Base-by-base conservation (phyloP, 1,140 invertebrate genomes). In the Agrypnia vestita region DNA sequence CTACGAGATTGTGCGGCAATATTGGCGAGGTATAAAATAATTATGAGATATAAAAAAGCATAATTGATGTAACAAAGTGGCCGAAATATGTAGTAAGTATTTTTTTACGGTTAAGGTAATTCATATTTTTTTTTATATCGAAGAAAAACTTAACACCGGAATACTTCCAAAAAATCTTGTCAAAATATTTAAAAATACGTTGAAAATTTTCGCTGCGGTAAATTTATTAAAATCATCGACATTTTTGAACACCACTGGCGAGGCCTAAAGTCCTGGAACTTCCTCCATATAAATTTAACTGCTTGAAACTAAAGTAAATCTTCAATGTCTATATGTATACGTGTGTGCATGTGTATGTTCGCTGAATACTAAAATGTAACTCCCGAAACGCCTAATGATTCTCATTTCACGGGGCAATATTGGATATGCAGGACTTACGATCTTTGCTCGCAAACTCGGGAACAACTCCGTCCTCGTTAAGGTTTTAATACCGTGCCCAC, bases 391-490 rank as follows among this genome's bases (percentile, higher is more conserved):
- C 15, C 9, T 21, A 19, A 59, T 19, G 17, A 21, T 3, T 59
- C 4, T 11, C 15, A 15, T 15, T 21, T 21, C 15, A 15, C 55
- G 15, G 55, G 3, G 55, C 17, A 21, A 59, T 59, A 59, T 59
- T 59, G 55, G 55, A 59, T 59, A 59, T 59, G 55, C 55, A 59
- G 53, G 55, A 59, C 55, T 59, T 59, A 59, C 15, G 55, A 59
- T 59, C 55, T 12, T 21, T 15, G 15, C 55, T 3, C 17, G 11
- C 21, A 59, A 59, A 21, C 55, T 21, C 9, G 17, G 55, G 11
- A 59, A 19, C 15, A 59, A 59, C 21, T 17, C 55, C n/a, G 55
- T 21, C 4, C 17, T 35, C 25, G 25, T 35, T 35, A 35, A 35
- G 25, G 6, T 6, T 35, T 35, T 35, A 35, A 35, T 35, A 35